phyloP scores from a whole-genome alignment of 2,797 vertebrate genomes.

The Clangula hyemalis region DNA sequence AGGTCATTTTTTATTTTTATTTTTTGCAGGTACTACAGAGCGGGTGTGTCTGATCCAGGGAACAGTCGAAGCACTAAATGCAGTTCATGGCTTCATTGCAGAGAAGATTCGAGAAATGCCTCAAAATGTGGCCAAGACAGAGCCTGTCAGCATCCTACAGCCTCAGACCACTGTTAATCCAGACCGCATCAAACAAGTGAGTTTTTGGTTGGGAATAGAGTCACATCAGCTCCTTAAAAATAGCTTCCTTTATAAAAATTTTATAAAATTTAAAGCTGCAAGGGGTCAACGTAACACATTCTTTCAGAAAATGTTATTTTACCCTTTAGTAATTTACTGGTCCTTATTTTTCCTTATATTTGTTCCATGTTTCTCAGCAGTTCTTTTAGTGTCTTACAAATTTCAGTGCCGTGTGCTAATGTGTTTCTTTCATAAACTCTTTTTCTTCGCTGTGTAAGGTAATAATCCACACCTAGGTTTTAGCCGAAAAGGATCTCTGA shows the following conservation, averaged over 20 bases:
- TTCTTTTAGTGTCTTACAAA: slow-evolving; percentile 27
- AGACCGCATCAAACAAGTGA: slow-evolving; percentile 99
- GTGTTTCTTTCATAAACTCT: not conserved
- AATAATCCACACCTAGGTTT: not conserved
- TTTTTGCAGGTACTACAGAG: slow-evolving; percentile 92
- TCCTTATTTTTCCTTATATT: slow-evolving; percentile 5
- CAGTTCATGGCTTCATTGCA: slow-evolving; percentile 98
- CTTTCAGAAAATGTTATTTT: slow-evolving; percentile 23
- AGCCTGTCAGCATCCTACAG: slow-evolving; percentile 98
- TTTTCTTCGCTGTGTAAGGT: slow-evolving; percentile 2
- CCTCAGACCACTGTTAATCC: slow-evolving; percentile 99
- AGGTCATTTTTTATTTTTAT: not conserved
- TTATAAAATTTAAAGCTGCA: slow-evolving; percentile 19
- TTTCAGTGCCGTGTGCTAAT: not conserved
- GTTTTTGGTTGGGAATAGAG: slow-evolving; percentile 77
- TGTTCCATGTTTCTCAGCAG: slow-evolving; percentile 11
- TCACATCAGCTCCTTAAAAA: slow-evolving; percentile 59
- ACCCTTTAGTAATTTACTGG: not conserved
- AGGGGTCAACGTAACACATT: slow-evolving; percentile 20
- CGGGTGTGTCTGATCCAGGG: slow-evolving; percentile 99
- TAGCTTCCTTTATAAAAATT: not conserved
- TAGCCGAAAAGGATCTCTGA: not conserved
- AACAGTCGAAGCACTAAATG: slow-evolving; percentile 97
- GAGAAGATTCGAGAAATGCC: slow-evolving; percentile 99
- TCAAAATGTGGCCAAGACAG: slow-evolving; percentile 98